phyloP scores from a whole-genome alignment of 2,113 vertebrate species.

The Phoenicopterus ruber region DNA sequence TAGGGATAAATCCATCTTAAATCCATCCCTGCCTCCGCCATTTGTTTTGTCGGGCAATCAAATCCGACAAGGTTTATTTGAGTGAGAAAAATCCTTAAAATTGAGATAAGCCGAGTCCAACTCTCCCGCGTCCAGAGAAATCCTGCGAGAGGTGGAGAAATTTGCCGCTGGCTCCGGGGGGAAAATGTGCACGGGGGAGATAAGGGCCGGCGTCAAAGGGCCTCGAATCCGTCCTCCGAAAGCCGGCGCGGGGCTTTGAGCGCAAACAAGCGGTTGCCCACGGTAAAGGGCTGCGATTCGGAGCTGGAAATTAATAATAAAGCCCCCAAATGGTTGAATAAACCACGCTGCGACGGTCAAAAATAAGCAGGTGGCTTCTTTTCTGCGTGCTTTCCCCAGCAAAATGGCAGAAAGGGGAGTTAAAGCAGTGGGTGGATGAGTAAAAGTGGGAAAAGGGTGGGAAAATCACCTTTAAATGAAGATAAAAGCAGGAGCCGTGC shows the following conservation, averaged over 20 bases:
- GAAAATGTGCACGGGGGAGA: neutral
- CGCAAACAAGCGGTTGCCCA: fast-evolving
- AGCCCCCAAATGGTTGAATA: fast-evolving
- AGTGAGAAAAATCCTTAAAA: neutral
- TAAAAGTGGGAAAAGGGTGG: neutral
- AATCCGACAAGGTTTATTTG: neutral
- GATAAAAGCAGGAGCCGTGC: neutral
- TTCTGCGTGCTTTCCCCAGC: neutral
- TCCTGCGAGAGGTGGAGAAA: neutral
- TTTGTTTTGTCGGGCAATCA: no score
- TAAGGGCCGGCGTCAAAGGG: neutral
- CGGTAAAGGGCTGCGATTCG: neutral
- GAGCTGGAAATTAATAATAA: neutral
- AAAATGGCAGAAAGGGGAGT: neutral
- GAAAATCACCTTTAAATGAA: neutral
- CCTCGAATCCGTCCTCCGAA: neutral
- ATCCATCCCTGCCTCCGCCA: neutral
- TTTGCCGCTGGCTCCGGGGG: neutral
- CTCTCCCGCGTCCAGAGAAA: neutral
- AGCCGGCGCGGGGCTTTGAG: neutral
- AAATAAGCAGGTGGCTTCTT: neutral
- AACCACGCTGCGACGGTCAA: neutral
- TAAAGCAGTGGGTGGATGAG: neutral
- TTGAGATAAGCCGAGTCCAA: neutral
- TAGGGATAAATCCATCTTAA: neutral